Percentiles rank a stretch among this genome's conserved stretches.
These are phyloP conservation scores for Dasypogon diadema DNA, from an alignment of 2,888 invertebrate genomes.

Conservation along the genomic window DNA sequence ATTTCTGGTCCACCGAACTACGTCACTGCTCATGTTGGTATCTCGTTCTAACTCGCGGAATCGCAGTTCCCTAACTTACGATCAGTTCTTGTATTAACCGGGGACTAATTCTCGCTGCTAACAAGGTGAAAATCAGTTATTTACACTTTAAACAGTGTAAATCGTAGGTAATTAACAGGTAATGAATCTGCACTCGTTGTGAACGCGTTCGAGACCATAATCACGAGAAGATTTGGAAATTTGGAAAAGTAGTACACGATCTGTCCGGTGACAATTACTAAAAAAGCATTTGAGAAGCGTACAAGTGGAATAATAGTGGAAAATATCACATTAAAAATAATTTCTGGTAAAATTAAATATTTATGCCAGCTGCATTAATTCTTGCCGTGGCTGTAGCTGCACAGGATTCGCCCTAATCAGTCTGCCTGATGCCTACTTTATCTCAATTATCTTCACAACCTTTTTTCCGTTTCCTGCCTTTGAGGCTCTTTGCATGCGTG, in stretches of 20 bases:
- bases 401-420: not conserved
- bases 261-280: too few species aligned
- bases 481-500: constrained; percentile 35
- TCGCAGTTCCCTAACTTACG: too few species aligned
- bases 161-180: too few species aligned
- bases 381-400: constrained; percentile 4
- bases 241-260: too few species aligned
- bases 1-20: constrained; percentile 65
- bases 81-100: too few species aligned
- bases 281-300: too few species aligned
- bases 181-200: not conserved
- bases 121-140: too few species aligned
- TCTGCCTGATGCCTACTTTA: constrained; percentile 22
- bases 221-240: not conserved
- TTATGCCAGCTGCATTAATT: constrained; percentile 35
- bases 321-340: not conserved
- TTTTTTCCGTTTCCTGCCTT: constrained; percentile 42
- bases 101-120: too few species aligned
- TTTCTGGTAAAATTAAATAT: constrained; percentile 14
- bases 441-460: constrained; percentile 45
- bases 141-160: too few species aligned
- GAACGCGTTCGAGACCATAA: not conserved
- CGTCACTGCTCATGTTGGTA: constrained; percentile 69
- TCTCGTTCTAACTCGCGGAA: too few species aligned
- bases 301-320: too few species aligned